Evolutionary conservation across 1,140 invertebrate species (phyloP), one percentile per base, ranked within the genome.

Genomic region (Neodiprion pinetum): DNA sequence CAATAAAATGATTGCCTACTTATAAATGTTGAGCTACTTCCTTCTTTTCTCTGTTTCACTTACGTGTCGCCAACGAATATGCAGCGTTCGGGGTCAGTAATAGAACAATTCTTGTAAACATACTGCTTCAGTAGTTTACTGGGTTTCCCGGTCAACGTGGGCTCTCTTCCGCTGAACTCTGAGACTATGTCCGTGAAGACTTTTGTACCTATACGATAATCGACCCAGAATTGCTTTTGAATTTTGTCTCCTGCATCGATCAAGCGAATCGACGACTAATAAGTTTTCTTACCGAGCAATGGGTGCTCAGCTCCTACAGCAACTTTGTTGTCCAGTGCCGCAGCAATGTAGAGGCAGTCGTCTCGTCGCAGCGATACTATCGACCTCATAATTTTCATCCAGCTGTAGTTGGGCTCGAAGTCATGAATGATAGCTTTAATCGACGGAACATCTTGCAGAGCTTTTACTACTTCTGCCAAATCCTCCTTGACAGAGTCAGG

Each of bases 41-140:
- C 53, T 53, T 53, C 47, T 28, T 67, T 66, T 40, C 40, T 73
- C 48, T 71, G 21, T 53, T 23, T n/a, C 73, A 80, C 79, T 90
- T 78, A 89, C 91, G 91, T 90, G 68, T 93, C 92, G 10, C 92
- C 92, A 73, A 93, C 89, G 78, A 93, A 91, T 0, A 93, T 84
- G n/a, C 90, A 90, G 75, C 90, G 87, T n/a, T 81, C 82, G 1
- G 90, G 86, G 70, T 90, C 80, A 0, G 78, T 84, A 10, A 92
- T 82, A 0, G 88, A 82, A 48, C 86, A 90, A 17, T 87, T 83
- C 23, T 86, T 50, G 1, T 84, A 48, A 9, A 90, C 67, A 71
- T 84, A 84, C 8, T 88, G 74, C 50, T 88, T 90, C 23, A 92
- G 83, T 11, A 78, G 72, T 50, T 84, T 80, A 0, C 91, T 89